Evolutionary conservation across 2,113 vertebrate genomes (phyloP), one percentile per base, ranked within the genome.

Genomic region (Anser cygnoides): DNA sequence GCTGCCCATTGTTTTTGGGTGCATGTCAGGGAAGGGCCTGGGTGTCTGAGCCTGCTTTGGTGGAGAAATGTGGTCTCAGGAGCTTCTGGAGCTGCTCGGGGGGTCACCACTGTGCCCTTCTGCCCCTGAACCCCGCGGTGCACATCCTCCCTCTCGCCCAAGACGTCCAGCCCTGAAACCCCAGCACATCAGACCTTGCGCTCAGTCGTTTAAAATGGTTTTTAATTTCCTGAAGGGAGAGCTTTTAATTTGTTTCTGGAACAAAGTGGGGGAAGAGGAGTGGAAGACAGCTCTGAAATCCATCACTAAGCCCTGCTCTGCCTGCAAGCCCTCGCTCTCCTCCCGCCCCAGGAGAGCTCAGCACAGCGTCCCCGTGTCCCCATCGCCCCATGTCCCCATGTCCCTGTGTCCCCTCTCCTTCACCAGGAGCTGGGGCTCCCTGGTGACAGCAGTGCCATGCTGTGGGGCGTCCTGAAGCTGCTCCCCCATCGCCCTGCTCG

Each of bases 191-290:
- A 55, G n/a, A 15, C 18, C 52, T 35, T 59, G 61, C 0, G 1
- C 61, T 87, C 68, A 31, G 41, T 5, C 59, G 29, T 35, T 86
- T 55, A 71, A 84, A 97, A 82, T 65, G 4, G 9, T 54, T 89
- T 95, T 96, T 95, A 75, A 96, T 96, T 96, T 96, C 96, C 96
- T 95, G 95, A 41, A 91, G 29, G 20, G 57, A 95, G 43, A 96
- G 70, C 54, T 91, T 96, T 82, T 91, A 63, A 97, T 97, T 95
- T 89, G 55, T 81, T 95, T 87, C 80, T 95, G 94, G 94, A 93
- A 75, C 52, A 33, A 75, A 75, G 57, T 2, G 6, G 62, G 21
- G 43, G 81, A 87, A 89, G 89, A 16, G 85, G 82, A 79, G 63
- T 55, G 61, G 76, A 81, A 87, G 76, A 81, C 0, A 8, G 23